Evolutionary conservation across 2,888 invertebrate species (phyloP), one percentile per base, ranked within the genome.

Genomic region (Metellina segmentata): DNA sequence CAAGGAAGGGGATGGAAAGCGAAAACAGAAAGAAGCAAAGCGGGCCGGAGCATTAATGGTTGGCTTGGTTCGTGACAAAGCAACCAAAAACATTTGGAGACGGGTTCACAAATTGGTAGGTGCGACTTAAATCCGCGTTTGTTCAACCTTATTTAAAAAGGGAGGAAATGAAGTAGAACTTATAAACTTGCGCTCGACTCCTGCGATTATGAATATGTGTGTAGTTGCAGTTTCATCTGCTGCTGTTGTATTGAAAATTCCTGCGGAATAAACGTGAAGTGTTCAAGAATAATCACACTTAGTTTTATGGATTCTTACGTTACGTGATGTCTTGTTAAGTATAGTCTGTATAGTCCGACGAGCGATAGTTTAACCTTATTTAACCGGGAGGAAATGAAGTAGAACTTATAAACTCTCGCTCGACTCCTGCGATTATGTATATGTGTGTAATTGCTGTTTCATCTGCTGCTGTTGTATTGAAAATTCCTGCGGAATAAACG

Each of bases 51-150:
- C 53, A 52, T 61, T 70, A 81, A 81, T 61, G 72, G 34, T 74
- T 81, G 70, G 72, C 51, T 85, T 20, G 69, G 8, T 70, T 48
- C 71, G 72, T 87, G 87, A 87, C 72, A 53, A 13, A 6, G 48
- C 34, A 86, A 79, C 49, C 75, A 19, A 69, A 78, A 86, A 78
- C 49, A 72, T 8, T 19, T 48, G 72, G 16, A 8, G n/a, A 85
- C 61, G 7, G n/a, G n/a, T 48, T 52, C 20, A 20, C 53, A 78
- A 75, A 85, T 85, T 85, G 48, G 19, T 85, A 75, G 85, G 75
- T 85, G 85, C 4, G 34, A 53, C 16, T 72, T 61, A 16, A 61
- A 61, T 61, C 61, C 16, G 61, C 16, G 61, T 61, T 61, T 61
- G 61, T 61, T 61, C 61, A 5, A 16, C 11, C 11, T 61, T 61